Evolutionary conservation across 2,113 vertebrate genomes (phyloP), one percentile per base, ranked within the genome.

Genomic region (Catharus fuscescens): DNA sequence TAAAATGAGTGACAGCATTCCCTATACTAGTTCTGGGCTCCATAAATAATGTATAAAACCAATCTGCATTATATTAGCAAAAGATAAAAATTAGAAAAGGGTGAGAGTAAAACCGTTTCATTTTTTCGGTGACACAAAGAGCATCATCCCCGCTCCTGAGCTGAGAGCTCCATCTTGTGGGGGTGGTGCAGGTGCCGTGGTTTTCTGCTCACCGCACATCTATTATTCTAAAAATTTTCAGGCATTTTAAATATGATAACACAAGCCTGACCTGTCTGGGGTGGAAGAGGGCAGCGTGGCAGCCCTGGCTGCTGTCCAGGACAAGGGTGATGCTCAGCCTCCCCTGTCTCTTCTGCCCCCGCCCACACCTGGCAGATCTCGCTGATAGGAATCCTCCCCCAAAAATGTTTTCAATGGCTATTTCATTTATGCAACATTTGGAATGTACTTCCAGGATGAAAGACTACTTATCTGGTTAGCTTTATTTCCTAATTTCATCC

Each of bases 161-260:
- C 88, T 85, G 92, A 80, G 74, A 98, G 97, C 94, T 92, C 98
- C 98, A 98, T 93, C 98, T 95, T 50, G 96, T 97, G 98, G 96
- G 5, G 2, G 2, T 2, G 10, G 8, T 14, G 70, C 28, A 26
- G 28, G 5, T 1, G 0, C 8, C 78, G 67, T 25, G 14, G 2
- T 3, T 23, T 66, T 28, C 48, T 28, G 12, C 28, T 45, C 44
- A 10, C 1, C 1, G 0, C 24, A 45, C 10, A 9, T 19, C 7
- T 36, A 2, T 4, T 32, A 31, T 57, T 50, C 32, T 47, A 65
- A 5, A 8, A 29, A 36, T 84, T 73, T 91, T 53, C 40, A 57
- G 10, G 32, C 18, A 16, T 42, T 45, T 34, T 2, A 44, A 83
- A 78, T 11, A 34, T 8, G 8, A 11, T 32, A 85, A 32, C 24